Conservation (phyloP, 23 tunicate genomes). For the Ascidia mentula region DNA sequence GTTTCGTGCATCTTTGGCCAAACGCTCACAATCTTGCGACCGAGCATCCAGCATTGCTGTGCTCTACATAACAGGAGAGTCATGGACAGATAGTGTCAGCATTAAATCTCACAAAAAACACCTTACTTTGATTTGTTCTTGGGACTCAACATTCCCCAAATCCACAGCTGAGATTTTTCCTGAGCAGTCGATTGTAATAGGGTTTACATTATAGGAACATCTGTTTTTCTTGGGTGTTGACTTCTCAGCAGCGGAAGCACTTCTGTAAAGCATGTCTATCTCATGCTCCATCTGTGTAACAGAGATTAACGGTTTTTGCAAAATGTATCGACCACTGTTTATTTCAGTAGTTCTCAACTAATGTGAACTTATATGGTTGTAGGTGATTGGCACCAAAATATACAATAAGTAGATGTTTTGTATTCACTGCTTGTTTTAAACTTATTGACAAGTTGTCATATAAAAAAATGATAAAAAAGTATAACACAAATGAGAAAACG, state of each 20-base stretch:
- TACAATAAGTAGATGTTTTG: no score
- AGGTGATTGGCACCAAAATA: no score
- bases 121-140: not conserved
- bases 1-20: constrained; percentile 5
- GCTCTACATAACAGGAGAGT: no score
- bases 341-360: no score
- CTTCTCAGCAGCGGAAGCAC: constrained; percentile 75
- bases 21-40: not conserved
- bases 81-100: no score
- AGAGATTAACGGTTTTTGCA: not conserved
- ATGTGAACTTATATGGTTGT: no score
- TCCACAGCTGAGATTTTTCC: constrained; percentile 52
- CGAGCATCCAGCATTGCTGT: not conserved
- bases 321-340: not conserved
- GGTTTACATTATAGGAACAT: constrained; percentile 69
- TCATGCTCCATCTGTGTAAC: constrained; percentile 68
- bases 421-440: no score
- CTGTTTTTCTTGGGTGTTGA: constrained; percentile 67
- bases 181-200: constrained; percentile 50
- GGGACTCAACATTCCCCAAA: not conserved
- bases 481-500: no score
- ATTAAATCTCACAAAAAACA: not conserved
- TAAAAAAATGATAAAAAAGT: no score
- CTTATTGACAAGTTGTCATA: no score
- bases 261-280: constrained; percentile 52